Conservation (phyloP, 2,888 invertebrate species). For the Thymelicus sylvestris region DNA sequence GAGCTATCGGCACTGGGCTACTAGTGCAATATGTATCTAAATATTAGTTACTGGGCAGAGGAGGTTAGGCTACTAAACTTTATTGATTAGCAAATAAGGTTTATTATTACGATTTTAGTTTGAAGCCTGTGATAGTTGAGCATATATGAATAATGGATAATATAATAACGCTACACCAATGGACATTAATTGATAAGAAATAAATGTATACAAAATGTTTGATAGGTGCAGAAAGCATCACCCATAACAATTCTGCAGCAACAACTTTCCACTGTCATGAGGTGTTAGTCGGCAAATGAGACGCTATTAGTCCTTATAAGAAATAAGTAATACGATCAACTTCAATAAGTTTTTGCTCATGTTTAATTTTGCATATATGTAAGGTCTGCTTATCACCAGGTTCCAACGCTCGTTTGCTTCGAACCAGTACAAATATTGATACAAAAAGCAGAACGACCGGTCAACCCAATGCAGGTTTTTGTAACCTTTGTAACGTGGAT, state of each 20-base stretch:
- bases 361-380: too few relatives aligned
- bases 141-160: background rate
- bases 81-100: background rate
- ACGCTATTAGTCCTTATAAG: too few relatives aligned
- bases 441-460: background rate
- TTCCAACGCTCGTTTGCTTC: too few relatives aligned
- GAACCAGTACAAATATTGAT: background rate
- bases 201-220: background rate
- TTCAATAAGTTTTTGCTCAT: too few relatives aligned
- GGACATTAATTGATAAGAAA: background rate
- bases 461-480: slow-evolving; percentile 4
- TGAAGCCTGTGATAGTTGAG: background rate
- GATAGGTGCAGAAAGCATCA: background rate
- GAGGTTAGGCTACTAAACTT: background rate
- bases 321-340: too few relatives aligned
- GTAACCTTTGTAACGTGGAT: background rate
- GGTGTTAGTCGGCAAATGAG: too few relatives aligned
- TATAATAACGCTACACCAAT: background rate
- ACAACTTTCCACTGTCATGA: too few relatives aligned
- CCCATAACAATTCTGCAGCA: too few relatives aligned
- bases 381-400: too few relatives aligned
- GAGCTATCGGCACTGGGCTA: too few relatives aligned
- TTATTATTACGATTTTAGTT: background rate
- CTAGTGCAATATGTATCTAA: background rate
- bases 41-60: background rate